Evolutionary conservation across 2,888 invertebrate species (phyloP).

Genomic region (Bruchidius siliquastri): DNA sequence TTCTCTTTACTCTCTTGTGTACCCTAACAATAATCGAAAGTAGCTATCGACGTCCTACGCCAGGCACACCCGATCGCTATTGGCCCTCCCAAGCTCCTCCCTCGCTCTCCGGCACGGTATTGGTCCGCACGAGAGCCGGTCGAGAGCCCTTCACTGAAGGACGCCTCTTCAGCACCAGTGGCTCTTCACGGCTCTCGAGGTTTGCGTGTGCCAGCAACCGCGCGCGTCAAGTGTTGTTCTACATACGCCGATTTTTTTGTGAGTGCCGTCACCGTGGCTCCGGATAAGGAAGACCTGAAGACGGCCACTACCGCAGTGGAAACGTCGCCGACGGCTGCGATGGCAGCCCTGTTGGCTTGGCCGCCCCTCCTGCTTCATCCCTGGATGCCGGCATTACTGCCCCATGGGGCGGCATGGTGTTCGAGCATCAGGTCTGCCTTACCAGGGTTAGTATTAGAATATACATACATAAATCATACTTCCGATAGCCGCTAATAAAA

Average conservation of each 20-base stretch:
- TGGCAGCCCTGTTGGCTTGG: constrained; percentile 65
- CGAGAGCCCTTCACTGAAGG: constrained; percentile 46
- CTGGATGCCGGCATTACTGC: constrained; percentile 69
- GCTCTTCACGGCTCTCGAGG: constrained; percentile 38
- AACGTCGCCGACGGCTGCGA: constrained; percentile 34
- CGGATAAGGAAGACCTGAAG: constrained; percentile 36
- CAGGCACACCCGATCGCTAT: constrained; percentile 21
- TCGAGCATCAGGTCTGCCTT: constrained; percentile 66
- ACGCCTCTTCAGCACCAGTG: constrained; percentile 39
- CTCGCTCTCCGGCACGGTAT: constrained; percentile 28
- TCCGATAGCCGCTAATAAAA: no score
- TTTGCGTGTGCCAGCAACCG: constrained; percentile 33
- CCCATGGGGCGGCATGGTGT: constrained; percentile 57
- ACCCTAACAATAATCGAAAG: neutral
- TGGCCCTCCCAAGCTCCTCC: constrained; percentile 41
- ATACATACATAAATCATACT: no score
- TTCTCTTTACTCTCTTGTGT: neutral
- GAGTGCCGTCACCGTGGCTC: constrained; percentile 37
- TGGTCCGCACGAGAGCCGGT: constrained; percentile 39
- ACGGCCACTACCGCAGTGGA: constrained; percentile 17
- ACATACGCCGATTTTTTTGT: constrained; percentile 11
- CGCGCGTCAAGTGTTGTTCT: constrained; percentile 29
- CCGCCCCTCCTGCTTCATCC: constrained; percentile 70
- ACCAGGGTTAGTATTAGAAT: constrained; percentile 60
- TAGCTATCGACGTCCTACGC: neutral